phyloP scores from a whole-genome alignment of 2,797 vertebrate genomes.

The Serranus cabrilla region DNA sequence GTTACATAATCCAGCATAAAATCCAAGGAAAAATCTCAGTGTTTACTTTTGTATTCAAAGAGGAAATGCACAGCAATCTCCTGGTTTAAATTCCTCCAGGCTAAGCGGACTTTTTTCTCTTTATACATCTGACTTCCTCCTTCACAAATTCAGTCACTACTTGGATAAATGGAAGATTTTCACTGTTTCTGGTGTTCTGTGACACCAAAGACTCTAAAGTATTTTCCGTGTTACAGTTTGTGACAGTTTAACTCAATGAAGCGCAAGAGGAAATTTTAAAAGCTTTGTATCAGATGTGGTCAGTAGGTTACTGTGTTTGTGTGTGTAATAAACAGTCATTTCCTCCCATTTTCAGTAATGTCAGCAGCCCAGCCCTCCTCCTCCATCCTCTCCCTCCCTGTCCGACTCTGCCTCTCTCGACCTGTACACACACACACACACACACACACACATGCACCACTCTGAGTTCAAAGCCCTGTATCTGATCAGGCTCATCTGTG shows the following conservation, averaged over 20 bases:
- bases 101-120: too few species aligned
- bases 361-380: conserved; percentile 44
- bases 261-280: neutral
- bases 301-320: conserved; percentile 8
- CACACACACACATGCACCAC: conserved; percentile 2
- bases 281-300: neutral
- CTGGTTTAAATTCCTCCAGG: too few species aligned
- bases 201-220: too few species aligned
- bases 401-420: conserved; percentile 2
- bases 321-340: conserved; percentile 60
- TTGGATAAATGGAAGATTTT: neutral
- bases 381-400: neutral
- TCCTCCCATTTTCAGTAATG: conserved; percentile 67
- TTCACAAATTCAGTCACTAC: too few species aligned
- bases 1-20: too few species aligned
- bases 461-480: conserved; percentile 61
- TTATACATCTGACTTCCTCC: too few species aligned
- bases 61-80: too few species aligned
- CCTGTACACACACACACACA: neutral
- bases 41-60: too few species aligned
- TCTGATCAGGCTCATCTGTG: conserved; percentile 59
- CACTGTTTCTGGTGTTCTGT: neutral
- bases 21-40: too few species aligned
- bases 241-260: neutral
- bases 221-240: too few species aligned